Conservation (phyloP, 2,888 invertebrate genomes). For the Myathropa florea region DNA sequence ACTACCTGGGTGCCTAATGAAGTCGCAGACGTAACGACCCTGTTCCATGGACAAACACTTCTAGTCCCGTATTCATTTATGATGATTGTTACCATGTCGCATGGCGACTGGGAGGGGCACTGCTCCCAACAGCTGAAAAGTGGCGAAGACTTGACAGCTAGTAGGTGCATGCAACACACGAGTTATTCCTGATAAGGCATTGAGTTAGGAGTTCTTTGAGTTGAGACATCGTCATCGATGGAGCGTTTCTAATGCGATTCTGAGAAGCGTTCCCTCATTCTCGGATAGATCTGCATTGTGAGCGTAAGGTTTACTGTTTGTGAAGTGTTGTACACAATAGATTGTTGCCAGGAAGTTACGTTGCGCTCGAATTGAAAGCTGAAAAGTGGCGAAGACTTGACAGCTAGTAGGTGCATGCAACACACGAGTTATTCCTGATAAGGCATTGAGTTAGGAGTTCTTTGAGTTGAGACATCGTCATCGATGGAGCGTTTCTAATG, state of each 20-base stretch:
- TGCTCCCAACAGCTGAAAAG: not conserved
- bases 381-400: too few relatives aligned
- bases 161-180: conserved; percentile 10
- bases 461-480: not conserved
- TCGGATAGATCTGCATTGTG: conserved; percentile 24
- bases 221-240: conserved; percentile 7
- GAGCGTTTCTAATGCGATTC: conserved; percentile 51
- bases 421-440: conserved; percentile 41
- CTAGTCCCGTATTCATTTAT: conserved; percentile 23
- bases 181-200: conserved; percentile 48
- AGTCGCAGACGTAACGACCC: conserved; percentile 63
- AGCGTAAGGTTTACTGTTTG: conserved; percentile 39
- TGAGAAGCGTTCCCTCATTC: conserved; percentile 20
- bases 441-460: conserved; percentile 35
- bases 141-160: not conserved
- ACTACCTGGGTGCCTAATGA: conserved; percentile 64
- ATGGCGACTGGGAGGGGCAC: not conserved
- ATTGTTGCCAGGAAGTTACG: not conserved
- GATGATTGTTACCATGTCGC: conserved; percentile 20
- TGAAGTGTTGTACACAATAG: conserved; percentile 12
- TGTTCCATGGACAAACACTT: conserved; percentile 33
- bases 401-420: conserved; percentile 10
- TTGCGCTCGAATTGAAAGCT: too few relatives aligned
- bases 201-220: conserved; percentile 21
- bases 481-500: conserved; percentile 40